Evolutionary conservation across 2,113 vertebrate genomes (phyloP).

Genomic region (Puntigrus tetrazona): DNA sequence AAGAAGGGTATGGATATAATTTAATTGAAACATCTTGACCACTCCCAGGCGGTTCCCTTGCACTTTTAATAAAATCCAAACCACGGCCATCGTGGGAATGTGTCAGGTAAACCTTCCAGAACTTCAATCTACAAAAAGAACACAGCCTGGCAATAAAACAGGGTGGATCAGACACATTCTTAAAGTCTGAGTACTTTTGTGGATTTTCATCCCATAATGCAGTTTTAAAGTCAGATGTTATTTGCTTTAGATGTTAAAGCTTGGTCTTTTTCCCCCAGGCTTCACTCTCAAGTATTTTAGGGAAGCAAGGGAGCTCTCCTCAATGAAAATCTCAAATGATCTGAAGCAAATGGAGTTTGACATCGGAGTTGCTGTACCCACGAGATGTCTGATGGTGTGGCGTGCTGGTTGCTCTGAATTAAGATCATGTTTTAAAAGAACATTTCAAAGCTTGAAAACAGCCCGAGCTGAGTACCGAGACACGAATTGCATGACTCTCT

Average conservation of each 20-base stretch:
- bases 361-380: conserved; percentile 56
- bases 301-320: conserved; percentile 53
- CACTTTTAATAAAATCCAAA: conserved; percentile 62
- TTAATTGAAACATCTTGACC: conserved; percentile 58
- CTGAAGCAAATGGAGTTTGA: conserved; percentile 63
- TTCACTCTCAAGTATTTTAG: conserved; percentile 51
- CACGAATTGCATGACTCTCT: conserved; percentile 54
- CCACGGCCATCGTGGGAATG: conserved; percentile 57
- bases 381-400: conserved; percentile 58
- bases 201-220: conserved; percentile 66
- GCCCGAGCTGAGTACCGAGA: conserved; percentile 44
- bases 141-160: conserved; percentile 64
- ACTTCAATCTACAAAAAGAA: conserved; percentile 61
- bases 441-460: conserved; percentile 58
- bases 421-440: conserved; percentile 61
- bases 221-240: conserved; percentile 63
- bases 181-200: conserved; percentile 64
- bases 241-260: conserved; percentile 60
- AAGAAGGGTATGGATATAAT: conserved; percentile 52
- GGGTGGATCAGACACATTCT: conserved; percentile 70
- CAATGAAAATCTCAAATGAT: conserved; percentile 56
- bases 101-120: conserved; percentile 65
- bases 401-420: conserved; percentile 55
- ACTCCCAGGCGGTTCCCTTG: conserved; percentile 42
- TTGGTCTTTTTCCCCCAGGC: conserved; percentile 54